Base-by-base conservation (phyloP, 2,888 invertebrate species). In the Fabriciana adippe region DNA sequence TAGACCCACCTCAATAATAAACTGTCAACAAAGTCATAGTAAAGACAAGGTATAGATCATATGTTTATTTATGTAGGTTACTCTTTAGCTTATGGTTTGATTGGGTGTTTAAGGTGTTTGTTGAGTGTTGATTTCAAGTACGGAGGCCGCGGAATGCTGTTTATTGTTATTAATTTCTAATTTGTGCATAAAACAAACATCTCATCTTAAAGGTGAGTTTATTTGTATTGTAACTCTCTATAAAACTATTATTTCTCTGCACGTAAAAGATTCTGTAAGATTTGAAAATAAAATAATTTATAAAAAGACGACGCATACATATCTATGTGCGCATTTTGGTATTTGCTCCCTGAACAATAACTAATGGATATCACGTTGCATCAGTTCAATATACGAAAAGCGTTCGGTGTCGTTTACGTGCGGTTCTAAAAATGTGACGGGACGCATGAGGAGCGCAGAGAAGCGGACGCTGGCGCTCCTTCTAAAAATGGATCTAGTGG, bases 11-110 rank as follows among this genome's bases (percentile, higher is more conserved):
- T 8, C n/a, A 62, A 35, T 18, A 35, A 26, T 53, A 60, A 68
- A 45, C 68, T 71, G 71, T 69, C 66, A 68, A 66, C 54, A 41
- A 50, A 64, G 50, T 64, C 61, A 67, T 35, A 65, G 60, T 66
- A 66, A 64, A 83, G 81, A 78, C 78, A 82, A 81, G 80, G 80
- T 77, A 75, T 67, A 60, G 59, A 89, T 90, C 88, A 88, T 90
- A 90, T 90, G 90, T 90, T 92, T 92, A 89, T 90, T 88, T 89
- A 89, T 91, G 85, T 91, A 87, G 84, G 84, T 86, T 85, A 79
- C 79, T 89, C 88, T 89, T 72, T 86, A 85, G 84, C 87, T 86
- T 89, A 87, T 91, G 90, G 85, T 85, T 83, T 88, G 86, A 85
- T 89, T 90, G 88, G 87, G 86, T 90, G 87, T 89, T 84, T 53